Percentiles rank a stretch among this genome's conserved stretches.
Conservation (phyloP, 1,140 invertebrate species). For the Hycleus cichorii region DNA sequence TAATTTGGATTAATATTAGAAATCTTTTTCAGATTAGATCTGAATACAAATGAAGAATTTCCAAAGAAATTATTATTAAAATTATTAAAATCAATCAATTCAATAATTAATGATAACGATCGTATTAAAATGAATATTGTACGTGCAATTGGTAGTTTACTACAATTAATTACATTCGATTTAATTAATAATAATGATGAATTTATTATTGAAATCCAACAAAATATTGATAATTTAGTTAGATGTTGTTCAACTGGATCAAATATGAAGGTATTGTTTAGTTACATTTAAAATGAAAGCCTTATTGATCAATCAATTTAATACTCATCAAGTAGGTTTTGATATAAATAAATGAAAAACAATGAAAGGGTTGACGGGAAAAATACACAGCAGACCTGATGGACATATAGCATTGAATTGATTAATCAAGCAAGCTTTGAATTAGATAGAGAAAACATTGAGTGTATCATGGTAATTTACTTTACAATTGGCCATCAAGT, state of each 20-base stretch:
- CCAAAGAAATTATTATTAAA: conserved; percentile 59
- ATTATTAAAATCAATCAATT: conserved; percentile 57
- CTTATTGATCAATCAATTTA: not conserved
- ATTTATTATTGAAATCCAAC: conserved; percentile 46
- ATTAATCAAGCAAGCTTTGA: too few relatives aligned
- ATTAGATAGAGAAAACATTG: too few relatives aligned
- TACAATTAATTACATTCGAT: conserved; percentile 54
- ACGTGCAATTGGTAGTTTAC: conserved; percentile 69
- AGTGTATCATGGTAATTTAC: too few relatives aligned
- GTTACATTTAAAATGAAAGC: not conserved
- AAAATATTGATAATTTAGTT: conserved; percentile 55
- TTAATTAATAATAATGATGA: conserved; percentile 43
- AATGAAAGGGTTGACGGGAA: too few relatives aligned
- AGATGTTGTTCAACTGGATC: conserved; percentile 58
- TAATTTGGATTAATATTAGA: not conserved
- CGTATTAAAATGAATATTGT: conserved; percentile 75
- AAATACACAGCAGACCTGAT: too few relatives aligned
- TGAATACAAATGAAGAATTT: conserved; percentile 47
- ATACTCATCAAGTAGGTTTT: too few relatives aligned
- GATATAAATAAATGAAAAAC: too few relatives aligned
- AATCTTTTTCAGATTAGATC: conserved; percentile 7
- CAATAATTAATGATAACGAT: conserved; percentile 62
- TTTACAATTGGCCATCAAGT: too few relatives aligned
- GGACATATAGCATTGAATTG: too few relatives aligned
- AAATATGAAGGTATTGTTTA: conserved; percentile 63